These are phyloP conservation scores for Galagoides demidoff DNA, from an alignment of 2,797 vertebrate genomes.

Conservation along the genomic window DNA sequence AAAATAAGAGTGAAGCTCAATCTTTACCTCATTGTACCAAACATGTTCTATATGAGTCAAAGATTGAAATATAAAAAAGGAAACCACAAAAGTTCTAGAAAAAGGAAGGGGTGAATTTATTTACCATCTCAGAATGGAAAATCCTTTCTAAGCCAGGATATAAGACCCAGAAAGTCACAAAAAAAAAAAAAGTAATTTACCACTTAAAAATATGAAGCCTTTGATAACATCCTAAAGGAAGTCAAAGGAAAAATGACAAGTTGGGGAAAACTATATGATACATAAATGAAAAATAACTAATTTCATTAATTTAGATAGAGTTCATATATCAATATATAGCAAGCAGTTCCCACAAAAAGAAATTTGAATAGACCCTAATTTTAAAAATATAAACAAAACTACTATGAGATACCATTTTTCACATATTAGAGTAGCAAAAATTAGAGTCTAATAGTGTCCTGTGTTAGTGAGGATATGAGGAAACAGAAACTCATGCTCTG, in stretches of 20 bases:
- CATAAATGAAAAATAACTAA: slow-evolving; percentile 20
- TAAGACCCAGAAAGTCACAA: slow-evolving; percentile 30
- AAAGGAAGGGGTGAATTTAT: slow-evolving; percentile 7
- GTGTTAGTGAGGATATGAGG: neutral
- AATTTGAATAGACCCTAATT: slow-evolving; percentile 12
- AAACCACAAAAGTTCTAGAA: slow-evolving; percentile 26
- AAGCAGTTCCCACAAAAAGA: slow-evolving; percentile 12
- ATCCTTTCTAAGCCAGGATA: slow-evolving; percentile 22
- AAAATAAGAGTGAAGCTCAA: slow-evolving; percentile 43
- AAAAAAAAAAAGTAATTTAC: slow-evolving; percentile 34
- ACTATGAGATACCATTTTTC: slow-evolving; percentile 18
- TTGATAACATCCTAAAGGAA: slow-evolving; percentile 20
- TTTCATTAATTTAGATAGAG: slow-evolving; percentile 9
- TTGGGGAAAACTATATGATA: neutral
- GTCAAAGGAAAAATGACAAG: slow-evolving; percentile 52
- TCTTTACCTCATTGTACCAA: slow-evolving; percentile 37
- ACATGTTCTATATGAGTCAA: neutral
- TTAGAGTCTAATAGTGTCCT: neutral
- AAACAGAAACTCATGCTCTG: slow-evolving; percentile 22
- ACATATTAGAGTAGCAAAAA: neutral
- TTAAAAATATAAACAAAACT: neutral
- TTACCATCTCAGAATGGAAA: neutral
- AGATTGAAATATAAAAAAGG: slow-evolving; percentile 13
- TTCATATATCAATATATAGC: neutral
- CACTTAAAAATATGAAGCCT: slow-evolving; percentile 14